These are phyloP conservation scores for Argyresthia albistria DNA, from an alignment of 2,888 invertebrate genomes.

Conservation along the genomic window DNA sequence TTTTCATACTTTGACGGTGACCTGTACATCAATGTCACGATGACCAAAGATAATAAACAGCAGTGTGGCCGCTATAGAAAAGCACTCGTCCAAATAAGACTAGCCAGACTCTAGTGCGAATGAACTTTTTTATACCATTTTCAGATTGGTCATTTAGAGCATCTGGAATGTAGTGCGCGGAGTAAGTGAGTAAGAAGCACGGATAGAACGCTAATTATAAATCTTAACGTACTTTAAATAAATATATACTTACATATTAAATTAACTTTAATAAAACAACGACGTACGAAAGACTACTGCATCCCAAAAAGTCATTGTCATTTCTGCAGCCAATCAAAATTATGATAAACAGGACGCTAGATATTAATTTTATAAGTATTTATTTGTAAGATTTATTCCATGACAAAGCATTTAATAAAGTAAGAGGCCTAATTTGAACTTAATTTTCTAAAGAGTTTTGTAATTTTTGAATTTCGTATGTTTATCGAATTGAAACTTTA, in stretches of 20 bases:
- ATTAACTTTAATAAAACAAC: slow-evolving; percentile 51
- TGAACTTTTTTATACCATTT: slow-evolving; percentile 22
- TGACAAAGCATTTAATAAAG: slow-evolving; percentile 59
- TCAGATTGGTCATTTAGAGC: slow-evolving; percentile 71
- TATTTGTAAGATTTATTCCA: slow-evolving; percentile 53
- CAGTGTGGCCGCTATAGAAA: too few species aligned
- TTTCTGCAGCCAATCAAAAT: slow-evolving; percentile 2
- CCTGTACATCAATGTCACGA: too few species aligned
- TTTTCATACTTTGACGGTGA: too few species aligned
- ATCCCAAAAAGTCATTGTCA: slow-evolving; percentile 8
- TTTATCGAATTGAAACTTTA: slow-evolving; percentile 16
- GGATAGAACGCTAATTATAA: slow-evolving; percentile 4
- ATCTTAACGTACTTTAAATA: background rate
- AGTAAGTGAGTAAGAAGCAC: slow-evolving; percentile 34
- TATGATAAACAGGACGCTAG: slow-evolving; percentile 11
- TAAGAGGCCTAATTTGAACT: slow-evolving; percentile 57
- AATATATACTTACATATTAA: slow-evolving; percentile 10
- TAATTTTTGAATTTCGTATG: slow-evolving; percentile 25
- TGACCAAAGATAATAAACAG: too few species aligned
- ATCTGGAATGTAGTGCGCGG: slow-evolving; percentile 40
- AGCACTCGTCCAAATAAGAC: too few species aligned
- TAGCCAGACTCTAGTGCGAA: too few species aligned
- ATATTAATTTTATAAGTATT: slow-evolving; percentile 38
- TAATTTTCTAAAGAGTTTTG: slow-evolving; percentile 33
- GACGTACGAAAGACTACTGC: slow-evolving; percentile 52